Evolutionary conservation across 2,797 vertebrate species (phyloP).

Genomic region (Tachyglossus aculeatus): DNA sequence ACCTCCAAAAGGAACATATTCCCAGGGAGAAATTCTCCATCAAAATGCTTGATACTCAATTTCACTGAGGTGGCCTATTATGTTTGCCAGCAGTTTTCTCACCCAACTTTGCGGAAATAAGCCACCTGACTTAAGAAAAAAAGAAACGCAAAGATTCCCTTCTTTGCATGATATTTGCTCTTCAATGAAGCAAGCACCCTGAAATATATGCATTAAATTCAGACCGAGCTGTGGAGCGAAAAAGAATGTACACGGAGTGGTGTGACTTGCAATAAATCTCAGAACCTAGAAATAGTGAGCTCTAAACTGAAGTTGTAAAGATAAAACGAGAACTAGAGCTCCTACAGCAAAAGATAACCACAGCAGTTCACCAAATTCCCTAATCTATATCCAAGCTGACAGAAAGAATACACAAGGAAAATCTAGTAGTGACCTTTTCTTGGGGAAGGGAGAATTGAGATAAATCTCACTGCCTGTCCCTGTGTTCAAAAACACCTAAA

Average conservation of each 20-base stretch:
- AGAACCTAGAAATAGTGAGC: background rate
- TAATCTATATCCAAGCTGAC: background rate
- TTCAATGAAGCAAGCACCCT: conserved; percentile 26
- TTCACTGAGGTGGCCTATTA: background rate
- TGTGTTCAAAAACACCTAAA: background rate
- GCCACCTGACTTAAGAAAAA: no score
- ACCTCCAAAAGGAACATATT: no score
- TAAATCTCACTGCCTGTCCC: background rate
- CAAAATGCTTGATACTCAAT: conserved; percentile 21
- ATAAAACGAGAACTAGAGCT: background rate
- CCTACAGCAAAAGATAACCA: background rate
- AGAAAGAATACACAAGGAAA: conserved; percentile 3
- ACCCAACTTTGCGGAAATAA: conserved; percentile 21
- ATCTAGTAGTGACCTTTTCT: background rate
- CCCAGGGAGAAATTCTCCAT: background rate
- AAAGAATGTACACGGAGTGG: background rate
- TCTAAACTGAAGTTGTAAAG: conserved; percentile 8
- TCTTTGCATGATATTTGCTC: conserved; percentile 43
- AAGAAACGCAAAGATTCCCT: conserved; percentile 3
- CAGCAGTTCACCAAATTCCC: background rate
- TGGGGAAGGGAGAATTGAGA: background rate
- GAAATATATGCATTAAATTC: conserved; percentile 39
- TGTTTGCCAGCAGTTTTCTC: background rate
- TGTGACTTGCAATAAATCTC: conserved; percentile 12
- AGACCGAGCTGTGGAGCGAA: conserved; percentile 11